Base-by-base conservation (phyloP, 2,797 vertebrate genomes). In the Gymnothorax reevesii region DNA sequence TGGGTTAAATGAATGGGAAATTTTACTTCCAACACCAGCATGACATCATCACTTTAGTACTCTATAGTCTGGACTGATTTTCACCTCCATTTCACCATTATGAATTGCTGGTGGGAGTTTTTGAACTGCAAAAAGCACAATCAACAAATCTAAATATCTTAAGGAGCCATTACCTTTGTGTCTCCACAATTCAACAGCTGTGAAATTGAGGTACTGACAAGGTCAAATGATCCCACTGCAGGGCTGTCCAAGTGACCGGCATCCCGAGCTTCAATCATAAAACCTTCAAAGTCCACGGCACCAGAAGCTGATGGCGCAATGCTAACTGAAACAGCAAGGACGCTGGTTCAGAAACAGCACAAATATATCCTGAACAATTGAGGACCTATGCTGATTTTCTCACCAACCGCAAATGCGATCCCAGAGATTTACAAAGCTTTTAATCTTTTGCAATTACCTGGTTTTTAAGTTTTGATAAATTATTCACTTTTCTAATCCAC, bases 211-310 rank as follows among this genome's bases (percentile, higher is more conserved):
- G 82, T 75, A 88, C 97, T 91, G 77, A 60, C 92, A 73, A 97
- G 71, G 0, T 85, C 83, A 83, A 97, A 98, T 59, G 95, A 94
- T 22, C 97, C 97, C 57, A 96, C 17, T 0, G 95, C 90, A 54
- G 73, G 85, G 0, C 92, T 89, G 15, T 80, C 91, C 86, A 93
- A 82, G 83, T 89, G 71, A 0, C 93, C 89, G 42, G 95, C 92
- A 87, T 96, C 87, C 7, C 96, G 94, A 22, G 96, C 96, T 92
- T 97, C 93, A 22, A 98, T 85, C 54, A 98, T 92, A 89, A 98
- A 97, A 4, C 97, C 97, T 90, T 92, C 88, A 92, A 97, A 97
- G 3, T 88, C 69, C 57, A 8, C 22, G 49, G 20, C 12, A n/a
- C 54, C 80, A 13, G 84, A 22, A 2, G 27, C 54, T 15, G 86